Evolutionary conservation across 2,888 invertebrate species (phyloP), one percentile per base, ranked within the genome.

Genomic region (Volucella bombylans): DNA sequence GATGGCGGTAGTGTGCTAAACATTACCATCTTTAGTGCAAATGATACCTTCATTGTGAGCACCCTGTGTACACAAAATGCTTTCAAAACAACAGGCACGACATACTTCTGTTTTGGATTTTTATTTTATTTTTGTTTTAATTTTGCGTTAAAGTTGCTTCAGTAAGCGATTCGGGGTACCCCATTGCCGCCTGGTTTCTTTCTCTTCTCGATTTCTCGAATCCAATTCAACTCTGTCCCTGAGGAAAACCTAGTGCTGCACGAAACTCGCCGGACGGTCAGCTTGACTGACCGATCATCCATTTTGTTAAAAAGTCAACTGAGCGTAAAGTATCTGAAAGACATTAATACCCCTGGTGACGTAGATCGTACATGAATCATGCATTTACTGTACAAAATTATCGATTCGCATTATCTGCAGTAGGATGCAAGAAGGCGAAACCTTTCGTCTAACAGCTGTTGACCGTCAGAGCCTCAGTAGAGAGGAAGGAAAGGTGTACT

Each of bases 21-120:
- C 83, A 85, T 85, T 85, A 81, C 81, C 85, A 85, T 85, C 85
- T 85, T 31, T 72, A 68, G 76, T 77, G 85, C 72, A 72, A 85
- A 85, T 81, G 76, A 81, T 72, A 71, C 76, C 59, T 59, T 52
- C 47, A 81, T 85, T 83, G 79, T 79, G 62, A 59, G 61, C 80
- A 59, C 31, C 31, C 31, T 31, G 31, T 31, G 31, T 31, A 31
- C 31, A 31, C 4, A 31, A 6, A 31, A 31, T 31, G 31, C 31
- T 31, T 31, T 6, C 15, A 50, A 41, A 52, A 47, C 8, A 49
- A 68, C 43, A 50, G 43, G 65, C 74, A 83, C 80, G 80, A 71
- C 80, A 80, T 65, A 80, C 65, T 76, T 71, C 23, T 23, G 1
- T 31, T 31, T 0, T 31, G 6, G 31, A 31, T 31, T 6, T 31